Percentiles rank a stretch among this genome's conserved stretches.
phyloP scores from a whole-genome alignment of 2,797 vertebrate genomes.

The Gymnothorax reevesii region DNA sequence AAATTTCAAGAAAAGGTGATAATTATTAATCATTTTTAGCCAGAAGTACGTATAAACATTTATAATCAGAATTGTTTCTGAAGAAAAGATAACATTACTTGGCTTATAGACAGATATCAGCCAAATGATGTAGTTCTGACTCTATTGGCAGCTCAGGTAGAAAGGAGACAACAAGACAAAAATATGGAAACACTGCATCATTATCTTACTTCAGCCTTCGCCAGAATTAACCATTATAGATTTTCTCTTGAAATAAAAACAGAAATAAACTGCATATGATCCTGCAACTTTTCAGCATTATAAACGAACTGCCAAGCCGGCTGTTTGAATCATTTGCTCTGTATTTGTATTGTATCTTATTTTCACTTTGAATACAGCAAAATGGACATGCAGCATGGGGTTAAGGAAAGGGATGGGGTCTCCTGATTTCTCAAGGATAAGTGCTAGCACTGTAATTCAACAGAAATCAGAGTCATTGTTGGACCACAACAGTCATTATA shows the following conservation, averaged over 20 bases:
- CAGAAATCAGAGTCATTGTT: background rate
- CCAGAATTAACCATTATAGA: background rate
- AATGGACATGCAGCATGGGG: background rate
- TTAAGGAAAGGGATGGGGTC: background rate
- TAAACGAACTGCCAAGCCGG: background rate
- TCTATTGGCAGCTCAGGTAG: background rate
- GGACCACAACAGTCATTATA: background rate
- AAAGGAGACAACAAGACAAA: background rate
- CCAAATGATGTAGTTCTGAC: too few relatives aligned
- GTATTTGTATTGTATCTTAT: background rate
- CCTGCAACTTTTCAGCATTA: background rate
- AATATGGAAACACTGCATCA: background rate
- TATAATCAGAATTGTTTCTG: background rate
- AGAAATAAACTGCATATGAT: background rate
- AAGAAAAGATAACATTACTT: background rate
- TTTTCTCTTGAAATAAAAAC: background rate
- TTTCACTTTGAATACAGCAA: too few relatives aligned
- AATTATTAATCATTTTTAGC: background rate
- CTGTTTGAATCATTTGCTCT: background rate
- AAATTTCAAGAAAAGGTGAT: background rate
- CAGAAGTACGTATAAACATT: background rate
- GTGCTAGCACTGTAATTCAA: background rate
- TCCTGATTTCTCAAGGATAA: background rate
- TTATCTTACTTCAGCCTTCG: background rate
- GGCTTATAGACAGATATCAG: background rate